Conservation (phyloP, 2,113 vertebrate genomes). For the Grammomys surdaster region DNA sequence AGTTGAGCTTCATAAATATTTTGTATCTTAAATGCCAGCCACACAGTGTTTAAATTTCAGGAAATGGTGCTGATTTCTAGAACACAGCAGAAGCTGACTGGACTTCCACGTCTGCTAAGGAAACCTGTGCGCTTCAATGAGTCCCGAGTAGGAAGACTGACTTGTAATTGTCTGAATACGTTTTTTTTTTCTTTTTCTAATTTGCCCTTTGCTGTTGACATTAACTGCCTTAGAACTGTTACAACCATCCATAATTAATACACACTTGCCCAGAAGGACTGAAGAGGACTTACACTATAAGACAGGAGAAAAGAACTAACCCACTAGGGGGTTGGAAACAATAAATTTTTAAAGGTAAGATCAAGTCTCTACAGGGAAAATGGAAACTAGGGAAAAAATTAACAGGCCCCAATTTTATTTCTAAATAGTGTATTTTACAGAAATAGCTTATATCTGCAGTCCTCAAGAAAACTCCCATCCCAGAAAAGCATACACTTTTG, state of each 20-base stretch:
- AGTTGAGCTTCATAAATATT: constrained; percentile 19
- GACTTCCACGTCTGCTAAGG: constrained; percentile 21
- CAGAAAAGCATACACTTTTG: neutral
- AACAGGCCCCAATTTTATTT: constrained; percentile 48
- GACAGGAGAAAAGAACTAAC: neutral
- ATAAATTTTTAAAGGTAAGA: constrained; percentile 59
- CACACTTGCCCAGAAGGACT: constrained; percentile 11
- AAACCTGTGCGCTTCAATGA: constrained; percentile 69
- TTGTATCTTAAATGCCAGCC: constrained; percentile 38
- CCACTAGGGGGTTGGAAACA: neutral
- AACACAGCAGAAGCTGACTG: constrained; percentile 7
- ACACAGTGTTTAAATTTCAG: neutral
- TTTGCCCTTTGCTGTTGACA: constrained; percentile 70
- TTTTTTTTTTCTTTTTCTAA: constrained; percentile 51
- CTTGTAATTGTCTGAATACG: constrained; percentile 56
- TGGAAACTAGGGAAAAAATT: neutral
- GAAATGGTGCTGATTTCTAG: constrained; percentile 28
- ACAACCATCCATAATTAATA: constrained; percentile 76
- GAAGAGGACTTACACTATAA: constrained; percentile 61
- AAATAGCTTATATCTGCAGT: neutral
- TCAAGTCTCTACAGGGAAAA: constrained; percentile 19
- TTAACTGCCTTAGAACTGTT: constrained; percentile 62
- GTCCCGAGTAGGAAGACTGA: constrained; percentile 1
- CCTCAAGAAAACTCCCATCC: neutral
- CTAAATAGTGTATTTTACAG: neutral